Base-by-base conservation (phyloP, 2,888 invertebrate genomes). In the Drosophila helvetica region DNA sequence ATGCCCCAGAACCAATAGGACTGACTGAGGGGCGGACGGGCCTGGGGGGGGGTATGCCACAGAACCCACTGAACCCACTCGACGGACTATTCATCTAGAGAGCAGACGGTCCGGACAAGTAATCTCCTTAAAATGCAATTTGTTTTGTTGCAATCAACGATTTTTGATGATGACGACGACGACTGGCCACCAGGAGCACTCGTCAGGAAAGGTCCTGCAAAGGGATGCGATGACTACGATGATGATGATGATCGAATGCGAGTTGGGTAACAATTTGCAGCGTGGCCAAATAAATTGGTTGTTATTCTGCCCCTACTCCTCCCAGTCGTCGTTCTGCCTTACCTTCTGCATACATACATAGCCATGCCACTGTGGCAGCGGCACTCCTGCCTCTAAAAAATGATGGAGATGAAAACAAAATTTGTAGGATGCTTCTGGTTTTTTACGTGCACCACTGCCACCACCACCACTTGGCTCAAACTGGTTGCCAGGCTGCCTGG, bases 141-240 rank as follows among this genome's bases (percentile, higher is more conserved):
- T 83, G 88, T 86, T 87, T 86, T 86, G 83, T 80, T 87, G 85
- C 85, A 87, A 85, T 87, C 87, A 87, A 85, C 85, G 87, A 86
- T 85, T 86, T 86, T 84, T 82, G 87, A 87, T 85, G 87, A 85
- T 84, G 86, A 81, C 69, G 81, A 67, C 52, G 66, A 65, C 63
- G 65, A 47, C 30, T 8, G 46, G 38, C 27, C 50, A 51, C 46
- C 53, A 53, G 25, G 19, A 56, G 56, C 25, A n/a, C 48, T 25
- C 22, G 46, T 17, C 64, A 64, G 43, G 25, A 30, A 33, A n/a
- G 25, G 43, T 43, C 22, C n/a, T 25, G 27, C 30, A 12, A 50
- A 27, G 3, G n/a, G n/a, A 65, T 61, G 60, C 66, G 60, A 62
- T 70, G 70, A 63, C 66, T 70, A 58, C 33, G 72, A 62, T 48